Base-by-base conservation (phyloP, 2,888 invertebrate genomes). In the Tridacna crocea region DNA sequence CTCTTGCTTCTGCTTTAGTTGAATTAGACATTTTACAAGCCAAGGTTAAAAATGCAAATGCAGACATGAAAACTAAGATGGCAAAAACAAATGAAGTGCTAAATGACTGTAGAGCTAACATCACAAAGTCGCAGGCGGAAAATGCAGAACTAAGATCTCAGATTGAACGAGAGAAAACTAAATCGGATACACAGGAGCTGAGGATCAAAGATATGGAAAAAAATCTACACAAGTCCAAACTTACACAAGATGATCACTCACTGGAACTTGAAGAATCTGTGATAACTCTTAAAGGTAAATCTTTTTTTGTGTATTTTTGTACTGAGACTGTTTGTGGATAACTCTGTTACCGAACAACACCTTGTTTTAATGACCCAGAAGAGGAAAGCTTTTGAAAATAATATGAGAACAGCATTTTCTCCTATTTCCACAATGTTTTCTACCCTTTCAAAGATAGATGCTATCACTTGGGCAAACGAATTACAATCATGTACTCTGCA, bases 11-110 rank as follows among this genome's bases (percentile, higher is more conserved):
- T 46, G 89, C 90, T 36, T 86, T 92, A 61, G 88, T 91, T 58
- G 93, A 93, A 85, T 89, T 92, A 80, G 91, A 93, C 77, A 90
- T 93, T 73, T 77, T 93, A 60, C 89, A 89, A 72, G 90, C 92
- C 51, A 92, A 90, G 82, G 82, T 93, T 19, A 89, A 87, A 82
- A 92, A 91, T 81, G 91, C 91, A 15, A 90, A 89, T 74, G 77
- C 82, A 63, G 93, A 92, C 76, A 90, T 92, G 72, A 88, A 90
- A 27, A 88, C 87, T 26, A 91, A 92, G 78, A 89, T 93, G 80
- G 82, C 74, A 24, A 91, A 92, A 83, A 92, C 92, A 46, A 90
- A 88, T 55, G 89, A 91, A 65, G 90, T 92, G 46, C 80, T 92
- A 61, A 91, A 92, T 85, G 92, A 92, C 74, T 91, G 91, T 77